phyloP scores from a whole-genome alignment of 2,113 vertebrate genomes.

The Balaenoptera acutorostrata region DNA sequence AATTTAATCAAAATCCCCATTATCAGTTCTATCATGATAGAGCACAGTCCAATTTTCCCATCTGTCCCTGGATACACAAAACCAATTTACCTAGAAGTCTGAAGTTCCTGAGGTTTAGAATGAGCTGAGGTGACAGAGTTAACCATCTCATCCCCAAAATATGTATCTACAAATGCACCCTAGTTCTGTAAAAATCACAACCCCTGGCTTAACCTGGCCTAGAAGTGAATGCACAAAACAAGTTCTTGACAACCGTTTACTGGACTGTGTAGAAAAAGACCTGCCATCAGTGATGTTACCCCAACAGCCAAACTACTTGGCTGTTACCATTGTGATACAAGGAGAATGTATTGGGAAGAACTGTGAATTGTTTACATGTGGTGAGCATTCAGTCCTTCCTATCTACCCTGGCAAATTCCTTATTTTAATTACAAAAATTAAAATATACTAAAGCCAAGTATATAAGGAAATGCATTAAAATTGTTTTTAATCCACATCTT shows the following conservation, averaged over 20 bases:
- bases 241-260: neutral
- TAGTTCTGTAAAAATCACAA: neutral
- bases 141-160: conserved; percentile 8
- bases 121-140: neutral
- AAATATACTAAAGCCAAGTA: neutral
- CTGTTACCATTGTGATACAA: neutral
- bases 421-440: neutral
- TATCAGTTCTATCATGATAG: neutral
- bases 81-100: conserved; percentile 37
- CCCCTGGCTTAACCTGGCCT: neutral
- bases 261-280: neutral
- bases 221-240: neutral
- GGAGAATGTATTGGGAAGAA: neutral
- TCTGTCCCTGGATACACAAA: neutral
- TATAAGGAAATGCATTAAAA: neutral
- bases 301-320: neutral
- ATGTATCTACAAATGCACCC: neutral
- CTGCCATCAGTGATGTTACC: neutral
- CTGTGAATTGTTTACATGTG: neutral
- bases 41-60: neutral
- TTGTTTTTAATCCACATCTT: neutral
- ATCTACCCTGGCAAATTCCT: neutral
- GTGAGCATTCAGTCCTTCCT: neutral
- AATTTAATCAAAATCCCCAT: neutral
- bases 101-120: neutral